Evolutionary conservation across 2,797 vertebrate species (phyloP).

Genomic region (Oophaga sylvatica): DNA sequence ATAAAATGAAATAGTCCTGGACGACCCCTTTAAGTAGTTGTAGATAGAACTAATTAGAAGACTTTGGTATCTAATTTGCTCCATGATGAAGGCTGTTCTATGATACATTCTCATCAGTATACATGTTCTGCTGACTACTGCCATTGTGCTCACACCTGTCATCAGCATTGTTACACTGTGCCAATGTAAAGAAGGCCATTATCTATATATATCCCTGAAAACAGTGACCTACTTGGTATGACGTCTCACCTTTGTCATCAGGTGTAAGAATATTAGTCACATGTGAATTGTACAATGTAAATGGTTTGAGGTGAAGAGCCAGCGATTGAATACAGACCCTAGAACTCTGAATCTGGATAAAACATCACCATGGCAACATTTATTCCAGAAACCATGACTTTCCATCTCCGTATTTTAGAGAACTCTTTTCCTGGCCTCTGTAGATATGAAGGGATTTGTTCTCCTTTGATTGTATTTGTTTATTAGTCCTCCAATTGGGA

Average conservation of each 20-base stretch:
- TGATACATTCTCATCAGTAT: background rate
- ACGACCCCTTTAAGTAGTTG: too few species aligned
- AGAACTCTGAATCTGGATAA: background rate
- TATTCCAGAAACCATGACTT: slow-evolving; percentile 12
- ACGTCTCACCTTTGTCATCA: too few species aligned
- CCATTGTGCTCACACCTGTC: background rate
- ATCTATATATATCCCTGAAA: background rate
- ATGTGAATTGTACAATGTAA: background rate
- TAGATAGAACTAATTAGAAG: too few species aligned
- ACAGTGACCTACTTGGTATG: background rate
- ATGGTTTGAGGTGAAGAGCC: background rate
- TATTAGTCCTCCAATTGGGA: background rate
- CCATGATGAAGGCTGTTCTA: background rate
- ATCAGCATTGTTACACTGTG: background rate
- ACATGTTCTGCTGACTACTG: background rate
- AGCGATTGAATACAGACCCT: background rate
- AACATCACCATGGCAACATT: slow-evolving; percentile 47
- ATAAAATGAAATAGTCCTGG: too few species aligned
- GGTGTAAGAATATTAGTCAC: background rate
- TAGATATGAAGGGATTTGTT: background rate
- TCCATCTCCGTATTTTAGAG: background rate
- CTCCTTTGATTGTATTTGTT: background rate
- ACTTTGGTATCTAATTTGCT: too few species aligned
- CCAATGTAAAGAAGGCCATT: too few species aligned
- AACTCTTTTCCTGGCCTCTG: background rate